Conservation (phyloP, 2,888 invertebrate genomes). For the Xylota sylvarum region DNA sequence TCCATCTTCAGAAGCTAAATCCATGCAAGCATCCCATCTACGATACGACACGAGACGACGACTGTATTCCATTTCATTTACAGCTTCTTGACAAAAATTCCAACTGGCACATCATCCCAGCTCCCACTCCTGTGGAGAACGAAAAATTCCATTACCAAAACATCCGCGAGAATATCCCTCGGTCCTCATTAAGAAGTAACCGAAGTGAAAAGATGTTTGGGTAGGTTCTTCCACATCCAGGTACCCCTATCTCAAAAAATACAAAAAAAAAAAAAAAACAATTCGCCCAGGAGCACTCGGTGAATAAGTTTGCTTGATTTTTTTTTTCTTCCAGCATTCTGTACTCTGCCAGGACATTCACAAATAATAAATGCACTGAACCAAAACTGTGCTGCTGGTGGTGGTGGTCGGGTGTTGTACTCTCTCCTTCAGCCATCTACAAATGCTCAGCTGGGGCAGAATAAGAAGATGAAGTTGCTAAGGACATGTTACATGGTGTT, state of each 20-base stretch:
- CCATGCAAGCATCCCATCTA: constrained; percentile 1
- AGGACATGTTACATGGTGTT: constrained; percentile 50
- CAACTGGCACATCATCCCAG: constrained; percentile 58
- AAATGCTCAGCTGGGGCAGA: constrained; percentile 16
- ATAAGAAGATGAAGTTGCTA: constrained; percentile 42
- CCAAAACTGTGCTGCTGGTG: constrained; percentile 43
- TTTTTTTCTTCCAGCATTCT: constrained; percentile 26
- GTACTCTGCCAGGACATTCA: constrained; percentile 67
- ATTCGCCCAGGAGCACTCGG: constrained; percentile 63
- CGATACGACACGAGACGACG: not conserved
- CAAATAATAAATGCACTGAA: constrained; percentile 75
- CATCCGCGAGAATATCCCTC: constrained; percentile 76
- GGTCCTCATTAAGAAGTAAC: constrained; percentile 77
- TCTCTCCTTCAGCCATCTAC: not conserved
- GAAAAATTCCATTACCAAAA: constrained; percentile 73
- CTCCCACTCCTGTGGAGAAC: constrained; percentile 10
- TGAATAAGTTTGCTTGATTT: constrained; percentile 59
- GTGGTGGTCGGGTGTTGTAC: constrained; percentile 1
- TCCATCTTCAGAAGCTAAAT: constrained; percentile 39
- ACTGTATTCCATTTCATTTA: constrained; percentile 72
- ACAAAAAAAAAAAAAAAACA: not conserved
- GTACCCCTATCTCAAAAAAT: constrained; percentile 17
- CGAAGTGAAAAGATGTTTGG: constrained; percentile 77
- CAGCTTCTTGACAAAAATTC: constrained; percentile 75
- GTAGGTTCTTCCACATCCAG: constrained; percentile 60